phyloP scores from a whole-genome alignment of 2,113 vertebrate genomes.

The Solea solea region DNA sequence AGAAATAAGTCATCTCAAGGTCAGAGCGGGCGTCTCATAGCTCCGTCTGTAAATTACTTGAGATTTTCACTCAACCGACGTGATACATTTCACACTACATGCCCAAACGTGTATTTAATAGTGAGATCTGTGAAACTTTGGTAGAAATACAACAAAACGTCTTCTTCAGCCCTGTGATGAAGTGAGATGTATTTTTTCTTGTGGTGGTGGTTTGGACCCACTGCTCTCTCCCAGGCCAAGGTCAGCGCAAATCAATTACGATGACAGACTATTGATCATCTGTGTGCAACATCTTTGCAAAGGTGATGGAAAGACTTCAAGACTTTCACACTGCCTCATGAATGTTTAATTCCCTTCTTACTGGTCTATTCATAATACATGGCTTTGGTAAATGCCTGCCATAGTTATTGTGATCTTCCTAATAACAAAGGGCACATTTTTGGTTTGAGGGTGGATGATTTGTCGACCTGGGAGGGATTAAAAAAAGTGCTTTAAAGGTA shows the following conservation, averaged over 20 bases:
- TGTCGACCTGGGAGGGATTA: constrained; percentile 1
- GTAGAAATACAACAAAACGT: not conserved
- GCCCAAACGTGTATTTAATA: constrained; percentile 16
- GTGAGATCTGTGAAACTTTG: not conserved
- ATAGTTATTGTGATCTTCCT: constrained; percentile 21
- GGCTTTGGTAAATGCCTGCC: constrained; percentile 34
- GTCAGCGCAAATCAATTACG: constrained; percentile 65
- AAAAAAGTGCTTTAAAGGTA: not conserved
- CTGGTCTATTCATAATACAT: constrained; percentile 59
- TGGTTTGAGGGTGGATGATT: constrained; percentile 19
- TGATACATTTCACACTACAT: constrained; percentile 33
- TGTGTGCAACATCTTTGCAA: constrained; percentile 47
- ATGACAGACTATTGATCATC: constrained; percentile 66
- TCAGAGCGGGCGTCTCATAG: constrained; percentile 21
- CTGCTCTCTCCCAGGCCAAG: constrained; percentile 52
- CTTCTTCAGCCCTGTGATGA: constrained; percentile 1
- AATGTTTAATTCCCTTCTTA: constrained; percentile 63
- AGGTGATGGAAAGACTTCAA: constrained; percentile 62
- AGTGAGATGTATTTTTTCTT: constrained; percentile 7
- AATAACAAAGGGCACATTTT: constrained; percentile 4
- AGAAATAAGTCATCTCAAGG: constrained; percentile 49
- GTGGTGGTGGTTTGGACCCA: constrained; percentile 14
- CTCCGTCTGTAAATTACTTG: constrained; percentile 17
- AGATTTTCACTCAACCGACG: constrained; percentile 10
- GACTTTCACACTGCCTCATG: constrained; percentile 61